Base-by-base conservation (phyloP, 2,888 invertebrate genomes). In the Carterocephalus palaemon region DNA sequence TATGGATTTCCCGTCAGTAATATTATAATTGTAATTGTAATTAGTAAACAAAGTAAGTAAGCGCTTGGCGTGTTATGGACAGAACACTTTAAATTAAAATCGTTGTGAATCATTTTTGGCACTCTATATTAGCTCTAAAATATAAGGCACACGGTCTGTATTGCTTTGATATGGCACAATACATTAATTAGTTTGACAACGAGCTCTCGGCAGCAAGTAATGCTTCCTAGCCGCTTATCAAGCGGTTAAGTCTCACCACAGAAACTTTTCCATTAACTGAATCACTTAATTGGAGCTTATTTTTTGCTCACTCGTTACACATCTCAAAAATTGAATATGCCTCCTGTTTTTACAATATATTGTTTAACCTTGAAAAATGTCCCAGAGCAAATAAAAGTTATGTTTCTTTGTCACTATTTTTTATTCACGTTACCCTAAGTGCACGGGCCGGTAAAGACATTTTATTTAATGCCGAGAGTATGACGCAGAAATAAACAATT, bases 11-110 rank as follows among this genome's bases (percentile, higher is more conserved):
- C n/a, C n/a, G n/a, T n/a, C n/a, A n/a, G n/a, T n/a, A n/a, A n/a
- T n/a, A n/a, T n/a, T n/a, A 43, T 43, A 43, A 48, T 39, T 45
- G 40, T 33, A 43, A 47, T 28, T 41, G 32, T 34, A 41, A 50
- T 51, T 51, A 48, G 26, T 41, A 48, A 40, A 48, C 46, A 47
- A 47, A 42, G 37, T 37, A 31, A 37, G 47, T 23, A 26, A 23
- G 9, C 26, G 20, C 7, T 20, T 24, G 40, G 8, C 13, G 28
- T 42, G 10, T 41, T 42, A 42, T 37, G 37, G 42, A n/a, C 37
- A 20, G 20, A 15, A 9, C 24, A 42, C 26, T 47, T 42, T 37
- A 42, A 47, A 34, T 42, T 47, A 24, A 38, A 38, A 42, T 42
- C 26, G 33, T 16, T 37, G 5, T 32, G 7, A 13, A 9, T 28